Conservation (phyloP, 2,888 invertebrate genomes). For the Agrochola lychnidis region DNA sequence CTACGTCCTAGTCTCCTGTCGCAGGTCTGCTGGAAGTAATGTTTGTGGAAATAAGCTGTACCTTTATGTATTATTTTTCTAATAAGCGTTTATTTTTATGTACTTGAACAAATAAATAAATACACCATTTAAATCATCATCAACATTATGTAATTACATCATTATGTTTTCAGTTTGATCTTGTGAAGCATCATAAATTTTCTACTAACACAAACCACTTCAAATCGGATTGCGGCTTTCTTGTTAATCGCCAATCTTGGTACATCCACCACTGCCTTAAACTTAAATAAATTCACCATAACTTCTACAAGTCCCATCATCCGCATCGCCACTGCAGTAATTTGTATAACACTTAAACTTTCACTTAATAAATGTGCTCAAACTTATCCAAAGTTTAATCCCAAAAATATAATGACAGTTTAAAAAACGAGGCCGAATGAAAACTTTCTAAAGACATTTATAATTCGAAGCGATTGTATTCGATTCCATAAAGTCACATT, state of each 20-base stretch:
- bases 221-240: background rate
- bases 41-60: background rate
- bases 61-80: background rate
- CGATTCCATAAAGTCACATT: conserved; percentile 49
- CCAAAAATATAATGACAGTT: conserved; percentile 55
- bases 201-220: background rate
- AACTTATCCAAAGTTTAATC: conserved; percentile 37
- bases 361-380: conserved; percentile 45
- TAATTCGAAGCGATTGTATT: conserved; percentile 32
- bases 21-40: background rate
- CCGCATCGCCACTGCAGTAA: conserved; percentile 42
- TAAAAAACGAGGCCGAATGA: conserved; percentile 41
- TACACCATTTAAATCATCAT: background rate
- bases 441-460: conserved; percentile 49
- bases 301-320: conserved; percentile 12
- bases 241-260: background rate
- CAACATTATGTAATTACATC: background rate
- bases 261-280: background rate
- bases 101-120: background rate
- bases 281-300: conserved; percentile 6
- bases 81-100: background rate
- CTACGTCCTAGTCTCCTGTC: background rate
- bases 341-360: conserved; percentile 46
- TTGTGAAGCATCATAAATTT: background rate
- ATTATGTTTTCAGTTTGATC: background rate